Base-by-base conservation (phyloP, 2,888 invertebrate species). In the Drosophila atripex region DNA sequence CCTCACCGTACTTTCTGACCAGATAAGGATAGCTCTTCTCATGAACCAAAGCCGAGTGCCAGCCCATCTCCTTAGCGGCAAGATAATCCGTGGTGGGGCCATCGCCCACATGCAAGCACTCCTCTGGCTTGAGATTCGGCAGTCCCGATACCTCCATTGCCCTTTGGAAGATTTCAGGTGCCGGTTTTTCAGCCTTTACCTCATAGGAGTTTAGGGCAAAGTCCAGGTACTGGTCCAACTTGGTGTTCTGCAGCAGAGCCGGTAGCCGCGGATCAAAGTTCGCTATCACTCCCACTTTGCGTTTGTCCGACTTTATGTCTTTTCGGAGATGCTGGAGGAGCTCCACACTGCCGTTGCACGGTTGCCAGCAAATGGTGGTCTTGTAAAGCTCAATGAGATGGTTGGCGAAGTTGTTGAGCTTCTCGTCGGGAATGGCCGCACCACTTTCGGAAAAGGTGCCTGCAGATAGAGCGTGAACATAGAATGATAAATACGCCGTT, bases 231-330 rank as follows among this genome's bases (percentile, higher is more conserved):
- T 94, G 92, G 52, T 93, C 89, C n/a, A 98, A 90, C 58, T 93
- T 93, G 38, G 95, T 92, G 78, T 94, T 94, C 12, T 91, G 79
- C 55, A 98, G 92, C 71, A 97, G 93, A 5, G 93, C 92, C 66
- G 94, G 93, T 2, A 98, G 92, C 30, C 97, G 93, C 30, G 96
- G 95, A 92, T 98, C 98, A 92, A 95, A 97, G 91, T 98, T 98
- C 6, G 98, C 97, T 76, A 98, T 94, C 0, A 97, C 94, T 3
- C 97, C 98, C 45, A 97, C 77, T 6, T 73, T 71, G 9, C 78
- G 75, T 50, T 88, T 86, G 5, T 86, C 84, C 7, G 75, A 56
- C 11, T 82, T 68, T 0, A 54, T 21, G 7, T 80, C 76, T 8
- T 75, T 70, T 55, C 88, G 88, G 4, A 97, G 90, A 68, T 93